These are phyloP conservation scores for Avahi laniger DNA, from an alignment of 2,797 vertebrate genomes.

Conservation along the genomic window DNA sequence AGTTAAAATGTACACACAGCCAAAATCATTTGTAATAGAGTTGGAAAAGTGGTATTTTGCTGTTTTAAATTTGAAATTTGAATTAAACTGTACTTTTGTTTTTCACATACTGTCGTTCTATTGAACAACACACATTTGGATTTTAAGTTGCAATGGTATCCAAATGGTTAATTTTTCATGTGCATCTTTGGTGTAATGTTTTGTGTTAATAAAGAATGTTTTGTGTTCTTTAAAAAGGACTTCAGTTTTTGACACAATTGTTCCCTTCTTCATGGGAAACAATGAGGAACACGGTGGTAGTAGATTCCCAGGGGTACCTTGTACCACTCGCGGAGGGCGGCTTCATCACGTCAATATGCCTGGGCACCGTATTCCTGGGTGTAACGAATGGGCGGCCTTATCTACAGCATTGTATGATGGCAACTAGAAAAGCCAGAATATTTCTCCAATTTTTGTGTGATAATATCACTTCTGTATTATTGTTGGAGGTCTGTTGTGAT, in stretches of 20 bases:
- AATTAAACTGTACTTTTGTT: neutral
- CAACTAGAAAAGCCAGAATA: neutral
- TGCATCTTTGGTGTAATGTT: constrained; percentile 16
- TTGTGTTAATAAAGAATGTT: constrained; percentile 60
- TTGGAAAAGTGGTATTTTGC: neutral
- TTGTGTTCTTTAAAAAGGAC: constrained; percentile 42
- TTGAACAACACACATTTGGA: neutral
- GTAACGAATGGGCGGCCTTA: fast-evolving
- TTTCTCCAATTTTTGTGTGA: neutral
- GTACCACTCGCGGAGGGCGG: fast-evolving
- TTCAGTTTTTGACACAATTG: neutral
- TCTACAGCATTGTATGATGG: neutral
- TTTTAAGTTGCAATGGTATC: constrained; percentile 41
- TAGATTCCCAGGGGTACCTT: fast-evolving
- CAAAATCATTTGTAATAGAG: neutral
- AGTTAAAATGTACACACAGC: neutral
- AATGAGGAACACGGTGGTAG: fast-evolving
- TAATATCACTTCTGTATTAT: neutral
- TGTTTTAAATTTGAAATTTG: neutral
- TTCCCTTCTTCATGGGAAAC: neutral
- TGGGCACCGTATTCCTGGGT: neutral
- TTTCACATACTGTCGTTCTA: neutral
- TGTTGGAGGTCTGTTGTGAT: neutral
- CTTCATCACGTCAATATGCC: fast-evolving
- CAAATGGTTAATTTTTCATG: constrained; percentile 57